These are phyloP conservation scores for Lepus timidus DNA, from an alignment of 2,113 vertebrate species.

Conservation along the genomic window DNA sequence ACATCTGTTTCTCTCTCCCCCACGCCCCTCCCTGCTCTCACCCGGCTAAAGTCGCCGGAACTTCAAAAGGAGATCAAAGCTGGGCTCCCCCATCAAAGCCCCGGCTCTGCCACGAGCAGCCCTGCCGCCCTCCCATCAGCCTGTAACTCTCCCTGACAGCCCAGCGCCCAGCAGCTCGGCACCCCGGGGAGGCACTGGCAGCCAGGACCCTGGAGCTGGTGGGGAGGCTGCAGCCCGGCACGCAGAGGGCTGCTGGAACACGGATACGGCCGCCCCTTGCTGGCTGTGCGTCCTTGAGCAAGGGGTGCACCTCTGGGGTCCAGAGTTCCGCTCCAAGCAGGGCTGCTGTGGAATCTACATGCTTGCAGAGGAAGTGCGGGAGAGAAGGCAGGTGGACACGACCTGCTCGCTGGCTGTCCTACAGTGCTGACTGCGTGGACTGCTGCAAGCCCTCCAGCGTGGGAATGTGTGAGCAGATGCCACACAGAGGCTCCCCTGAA, in stretches of 20 bases:
- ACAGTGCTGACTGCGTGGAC: not conserved
- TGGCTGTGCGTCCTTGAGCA: not conserved
- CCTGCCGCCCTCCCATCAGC: not conserved
- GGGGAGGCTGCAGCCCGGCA: too few relatives aligned
- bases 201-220: not conserved
- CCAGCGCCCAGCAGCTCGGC: not conserved
- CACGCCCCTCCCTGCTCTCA: slow-evolving; percentile 2
- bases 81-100: slow-evolving; percentile 61
- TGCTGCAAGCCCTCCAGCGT: not conserved
- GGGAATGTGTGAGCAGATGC: not conserved
- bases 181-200: not conserved
- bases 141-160: slow-evolving; percentile 73
- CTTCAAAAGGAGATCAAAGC: slow-evolving; percentile 84
- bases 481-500: not conserved
- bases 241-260: not conserved
- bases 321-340: not conserved
- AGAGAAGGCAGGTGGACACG: not conserved
- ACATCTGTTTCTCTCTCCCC: slow-evolving; percentile 67
- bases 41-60: slow-evolving; percentile 50
- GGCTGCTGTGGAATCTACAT: not conserved
- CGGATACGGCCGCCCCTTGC: not conserved
- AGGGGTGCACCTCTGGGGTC: not conserved
- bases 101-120: slow-evolving; percentile 40
- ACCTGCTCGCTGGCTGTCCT: not conserved
- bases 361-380: not conserved